Percentiles rank a stretch among this genome's conserved stretches.
phyloP scores from a whole-genome alignment of 2,113 vertebrate species.

The Scomber scombrus region DNA sequence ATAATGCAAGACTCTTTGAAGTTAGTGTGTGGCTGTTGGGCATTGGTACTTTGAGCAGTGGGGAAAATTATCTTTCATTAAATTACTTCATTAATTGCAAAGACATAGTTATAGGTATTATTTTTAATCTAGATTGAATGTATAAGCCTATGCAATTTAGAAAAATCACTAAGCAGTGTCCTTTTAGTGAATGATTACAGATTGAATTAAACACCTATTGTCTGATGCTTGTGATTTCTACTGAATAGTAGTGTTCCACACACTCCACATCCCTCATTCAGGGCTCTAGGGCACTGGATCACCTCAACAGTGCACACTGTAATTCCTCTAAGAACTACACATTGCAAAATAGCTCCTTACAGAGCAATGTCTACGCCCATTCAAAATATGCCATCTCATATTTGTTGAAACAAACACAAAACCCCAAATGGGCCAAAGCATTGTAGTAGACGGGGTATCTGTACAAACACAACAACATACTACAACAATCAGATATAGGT shows the following conservation, averaged over 20 bases:
- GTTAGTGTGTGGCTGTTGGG: constrained; percentile 36
- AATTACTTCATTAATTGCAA: constrained; percentile 35
- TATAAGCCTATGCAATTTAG: constrained; percentile 2
- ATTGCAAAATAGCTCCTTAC: constrained; percentile 39
- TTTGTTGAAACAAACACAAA: constrained; percentile 8
- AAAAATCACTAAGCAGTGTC: constrained; percentile 6
- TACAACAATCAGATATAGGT: not conserved
- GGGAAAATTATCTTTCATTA: constrained; percentile 20
- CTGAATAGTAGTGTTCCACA: constrained; percentile 18
- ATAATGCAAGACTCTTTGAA: constrained; percentile 43
- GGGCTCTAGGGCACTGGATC: constrained; percentile 11
- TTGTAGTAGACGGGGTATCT: not conserved
- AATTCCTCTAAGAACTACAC: constrained; percentile 34
- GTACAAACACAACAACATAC: constrained; percentile 10
- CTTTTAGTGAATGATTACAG: not conserved
- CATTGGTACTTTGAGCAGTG: constrained; percentile 31
- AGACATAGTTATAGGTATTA: constrained; percentile 16
- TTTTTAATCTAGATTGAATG: constrained; percentile 11
- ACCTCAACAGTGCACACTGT: constrained; percentile 27
- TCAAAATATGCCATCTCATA: not conserved
- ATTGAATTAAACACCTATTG: constrained; percentile 8
- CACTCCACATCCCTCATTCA: constrained; percentile 11
- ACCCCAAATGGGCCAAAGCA: not conserved
- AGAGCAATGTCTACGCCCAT: not conserved
- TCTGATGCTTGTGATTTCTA: constrained; percentile 5